Percentiles rank a stretch among this genome's conserved stretches.
phyloP scores from a whole-genome alignment of 2,888 invertebrate genomes.

The Rutpela maculata region DNA sequence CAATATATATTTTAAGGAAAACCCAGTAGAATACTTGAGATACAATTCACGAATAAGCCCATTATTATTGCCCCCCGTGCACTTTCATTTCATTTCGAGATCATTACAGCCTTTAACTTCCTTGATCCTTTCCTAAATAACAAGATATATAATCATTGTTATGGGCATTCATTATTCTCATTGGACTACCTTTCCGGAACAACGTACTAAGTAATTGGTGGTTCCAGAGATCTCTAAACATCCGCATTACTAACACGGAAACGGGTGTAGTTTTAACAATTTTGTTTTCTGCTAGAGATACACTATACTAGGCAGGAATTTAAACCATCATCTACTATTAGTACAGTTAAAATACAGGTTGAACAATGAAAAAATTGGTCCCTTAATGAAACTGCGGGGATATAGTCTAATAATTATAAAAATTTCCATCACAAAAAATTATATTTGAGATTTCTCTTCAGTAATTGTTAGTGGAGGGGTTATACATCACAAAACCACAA shows the following conservation, averaged over 20 bases:
- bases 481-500: too few species aligned
- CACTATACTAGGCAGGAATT: neutral
- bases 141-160: slow-evolving; percentile 18
- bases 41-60: too few species aligned
- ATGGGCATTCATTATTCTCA: slow-evolving; percentile 11
- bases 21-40: too few species aligned
- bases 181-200: neutral
- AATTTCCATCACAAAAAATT: too few species aligned
- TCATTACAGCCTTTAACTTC: neutral
- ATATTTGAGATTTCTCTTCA: too few species aligned
- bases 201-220: slow-evolving; percentile 3
- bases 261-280: neutral
- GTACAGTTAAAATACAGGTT: too few species aligned
- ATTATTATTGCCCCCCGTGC: neutral
- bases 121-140: slow-evolving; percentile 1
- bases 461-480: too few species aligned
- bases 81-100: neutral
- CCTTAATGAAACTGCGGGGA: too few species aligned
- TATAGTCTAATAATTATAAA: too few species aligned
- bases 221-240: neutral
- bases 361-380: too few species aligned
- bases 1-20: too few species aligned
- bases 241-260: neutral
- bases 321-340: neutral
- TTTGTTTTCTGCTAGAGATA: neutral